Evolutionary conservation across 2,888 invertebrate genomes (phyloP), one percentile per base, ranked within the genome.

Genomic region (Melieria omissa): DNA sequence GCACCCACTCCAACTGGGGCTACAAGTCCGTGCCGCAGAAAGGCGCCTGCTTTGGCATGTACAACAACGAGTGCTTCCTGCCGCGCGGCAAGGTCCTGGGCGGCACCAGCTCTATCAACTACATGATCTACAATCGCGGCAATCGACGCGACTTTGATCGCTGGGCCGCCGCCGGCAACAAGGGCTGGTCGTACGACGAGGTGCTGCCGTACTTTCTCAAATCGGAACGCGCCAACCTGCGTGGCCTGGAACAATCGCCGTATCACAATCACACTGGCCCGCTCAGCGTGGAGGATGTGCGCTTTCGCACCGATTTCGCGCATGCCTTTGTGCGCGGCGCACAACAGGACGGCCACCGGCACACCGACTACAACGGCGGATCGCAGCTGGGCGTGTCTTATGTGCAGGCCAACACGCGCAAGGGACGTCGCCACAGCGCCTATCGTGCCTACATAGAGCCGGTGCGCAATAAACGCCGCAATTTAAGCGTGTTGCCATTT

Each of bases 121-220:
- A 89, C 80, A 90, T 90, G 90, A 89, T 92, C 67, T 93, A 93
- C 83, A 90, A 92, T 0, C 88, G 94, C 71, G 93, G 93, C 1
- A 89, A 92, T 77, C 89, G 89, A 3, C 85, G 87, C 29, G 93
- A 94, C 80, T 94, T 92, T 88, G 91, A 94, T 78, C 86, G 88
- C 79, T 80, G 93, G 90, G 90, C 89, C 5, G 87, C 85, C 0
- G 88, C 88, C 57, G 93, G 93, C 5, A 93, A 93, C 80, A 87
- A 88, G 41, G 93, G 93, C 63, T 93, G 93, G 93, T 88, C 91
- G 2, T 90, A 90, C 80, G 80, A 88, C 3, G 90, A 90, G 6
- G 89, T 90, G 5, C 77, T 90, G 41, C 86, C 88, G 62, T 90
- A 91, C 80, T 91, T 88, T 79, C 86, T 88, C 74, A 90, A 90